A percentile compares a stretch with the other conserved stretches of the same genome.
Conservation (phyloP, 1,140 invertebrate genomes). For the Dendroctonus ponderosae region DNA sequence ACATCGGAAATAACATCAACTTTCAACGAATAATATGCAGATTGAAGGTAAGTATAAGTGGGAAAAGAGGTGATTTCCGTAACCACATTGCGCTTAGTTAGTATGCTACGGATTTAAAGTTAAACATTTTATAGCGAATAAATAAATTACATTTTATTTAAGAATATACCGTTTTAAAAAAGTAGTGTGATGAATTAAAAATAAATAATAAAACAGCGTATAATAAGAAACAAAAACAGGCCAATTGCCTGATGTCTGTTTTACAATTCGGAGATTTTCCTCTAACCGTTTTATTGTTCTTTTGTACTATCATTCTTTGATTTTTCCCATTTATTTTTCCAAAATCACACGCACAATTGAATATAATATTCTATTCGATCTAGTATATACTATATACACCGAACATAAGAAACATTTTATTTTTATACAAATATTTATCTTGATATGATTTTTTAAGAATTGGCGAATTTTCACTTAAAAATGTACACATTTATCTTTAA, state of each 20-base stretch:
- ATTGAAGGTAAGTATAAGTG: no score
- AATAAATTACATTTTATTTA: no score
- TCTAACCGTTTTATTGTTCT: slow-evolving; percentile 20
- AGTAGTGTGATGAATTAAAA: no score
- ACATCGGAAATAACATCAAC: neutral
- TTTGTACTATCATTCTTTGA: slow-evolving; percentile 25
- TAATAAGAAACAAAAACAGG: no score
- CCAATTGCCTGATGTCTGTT: no score
- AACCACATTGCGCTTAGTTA: no score
- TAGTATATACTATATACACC: slow-evolving; percentile 1
- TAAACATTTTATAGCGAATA: no score
- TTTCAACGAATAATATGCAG: neutral
- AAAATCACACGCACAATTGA: slow-evolving; percentile 10
- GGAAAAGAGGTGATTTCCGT: no score
- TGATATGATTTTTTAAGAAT: slow-evolving; percentile 12
- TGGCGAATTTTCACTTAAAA: slow-evolving; percentile 13
- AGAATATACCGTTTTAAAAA: no score
- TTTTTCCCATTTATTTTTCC: slow-evolving; percentile 1
- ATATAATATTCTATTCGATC: slow-evolving; percentile 7
- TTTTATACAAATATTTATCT: slow-evolving; percentile 7
- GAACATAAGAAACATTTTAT: slow-evolving; percentile 4
- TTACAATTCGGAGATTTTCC: slow-evolving; percentile 7
- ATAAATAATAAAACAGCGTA: no score
- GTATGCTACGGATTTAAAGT: no score
- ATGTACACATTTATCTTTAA: slow-evolving; percentile 5